Evolutionary conservation across 2,113 vertebrate species (phyloP), one percentile per base, ranked within the genome.

Genomic region (Lepidothrix coronata): DNA sequence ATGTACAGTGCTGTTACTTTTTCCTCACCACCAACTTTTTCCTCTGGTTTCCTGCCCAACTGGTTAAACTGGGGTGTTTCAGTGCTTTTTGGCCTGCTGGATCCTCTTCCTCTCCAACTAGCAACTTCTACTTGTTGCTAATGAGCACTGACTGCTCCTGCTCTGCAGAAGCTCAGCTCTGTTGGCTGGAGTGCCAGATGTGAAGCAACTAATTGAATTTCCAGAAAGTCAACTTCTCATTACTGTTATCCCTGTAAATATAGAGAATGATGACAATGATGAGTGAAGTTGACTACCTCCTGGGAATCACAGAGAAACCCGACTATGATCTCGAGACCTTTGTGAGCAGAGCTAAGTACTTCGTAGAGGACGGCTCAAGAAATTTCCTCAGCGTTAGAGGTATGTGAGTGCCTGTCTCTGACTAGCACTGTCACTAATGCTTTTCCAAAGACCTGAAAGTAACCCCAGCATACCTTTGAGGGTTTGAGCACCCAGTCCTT

Each of bases 301-400:
- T 98, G 28, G 95, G 96, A 87, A 98, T 97, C 83, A 85, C 97
- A 0, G 98, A 98, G 76, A 97, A 98, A 81, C 98, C 98, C 6
- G 98, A 98, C 91, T 98, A 98, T 4, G 97, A 98, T 88, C 90
- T 98, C 3, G 97, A 98, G 93, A 98, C 92, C 22, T 98, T 98
- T 95, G 97, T 98, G 54, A 96, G 68, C 66, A 97, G 96, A 95
- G 96, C 97, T 3, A 97, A 98, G 46, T 76, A 68, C 78, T 97
- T 98, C 2, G 1, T 98, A 85, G 62, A 97, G 17, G 97, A 97
- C 37, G 94, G 96, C 75, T 93, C 97, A 75, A 97, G 94, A 84
- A 96, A 77, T 16, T 90, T 97, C 67, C 70, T 95, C 52, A 55
- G 58, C 37, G 57, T 98, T 41, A 92, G 37, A 97, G 98, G 98